Evolutionary conservation across 2,888 invertebrate species (phyloP).

Genomic region (Fabriciana adippe): DNA sequence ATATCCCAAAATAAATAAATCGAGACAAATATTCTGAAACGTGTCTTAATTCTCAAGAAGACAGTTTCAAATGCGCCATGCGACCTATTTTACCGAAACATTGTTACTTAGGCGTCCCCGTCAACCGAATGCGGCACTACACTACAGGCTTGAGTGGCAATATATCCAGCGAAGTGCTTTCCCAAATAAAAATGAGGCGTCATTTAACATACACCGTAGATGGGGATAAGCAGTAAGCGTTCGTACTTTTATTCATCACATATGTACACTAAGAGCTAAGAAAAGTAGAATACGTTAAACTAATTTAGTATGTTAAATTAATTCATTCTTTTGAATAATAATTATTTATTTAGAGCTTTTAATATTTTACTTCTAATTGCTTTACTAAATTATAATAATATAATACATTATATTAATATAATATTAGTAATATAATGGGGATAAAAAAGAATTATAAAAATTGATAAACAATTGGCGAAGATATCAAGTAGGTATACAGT

Average conservation of each 20-base stretch:
- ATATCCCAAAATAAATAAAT: neutral
- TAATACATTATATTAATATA: too few relatives aligned
- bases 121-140: conserved; percentile 24
- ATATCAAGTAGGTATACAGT: too few relatives aligned
- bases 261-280: neutral
- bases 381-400: too few relatives aligned
- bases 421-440: too few relatives aligned
- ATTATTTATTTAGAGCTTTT: too few relatives aligned
- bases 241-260: neutral
- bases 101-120: conserved; percentile 24
- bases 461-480: too few relatives aligned
- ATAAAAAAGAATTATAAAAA: too few relatives aligned
- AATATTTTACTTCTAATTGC: too few relatives aligned
- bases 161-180: conserved; percentile 26
- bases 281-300: neutral
- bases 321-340: too few relatives aligned
- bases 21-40: conserved; percentile 14
- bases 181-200: conserved; percentile 18
- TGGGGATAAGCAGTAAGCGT: neutral
- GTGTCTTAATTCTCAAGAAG: conserved; percentile 7
- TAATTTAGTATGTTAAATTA: too few relatives aligned
- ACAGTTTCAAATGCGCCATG: conserved; percentile 8
- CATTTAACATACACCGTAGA: conserved; percentile 14
- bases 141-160: conserved; percentile 26
- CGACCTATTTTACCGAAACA: conserved; percentile 25